Evolutionary conservation across 2,888 invertebrate species (phyloP).

Genomic region (Drosophila flavopinicola): DNA sequence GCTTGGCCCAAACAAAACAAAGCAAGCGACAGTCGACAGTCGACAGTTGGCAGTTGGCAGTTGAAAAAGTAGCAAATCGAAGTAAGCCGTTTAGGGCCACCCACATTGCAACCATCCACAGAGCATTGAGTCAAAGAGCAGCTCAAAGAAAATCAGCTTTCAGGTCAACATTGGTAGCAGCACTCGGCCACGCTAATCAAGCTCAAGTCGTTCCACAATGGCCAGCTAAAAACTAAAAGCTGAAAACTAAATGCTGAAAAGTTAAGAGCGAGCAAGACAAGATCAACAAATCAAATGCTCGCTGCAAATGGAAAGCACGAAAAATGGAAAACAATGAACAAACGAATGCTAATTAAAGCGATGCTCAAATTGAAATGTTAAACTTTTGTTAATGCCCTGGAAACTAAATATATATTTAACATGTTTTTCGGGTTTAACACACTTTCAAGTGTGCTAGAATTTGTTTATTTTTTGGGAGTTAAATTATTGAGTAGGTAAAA

Average conservation of each 20-base stretch:
- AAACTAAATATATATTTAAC: rapidly evolving
- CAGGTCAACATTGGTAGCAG: slow-evolving; percentile 64
- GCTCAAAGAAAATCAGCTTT: slow-evolving; percentile 56
- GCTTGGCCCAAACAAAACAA: slow-evolving; percentile 44
- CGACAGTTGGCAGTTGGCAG: background rate
- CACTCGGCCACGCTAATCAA: slow-evolving; percentile 72
- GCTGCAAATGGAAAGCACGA: slow-evolving; percentile 71
- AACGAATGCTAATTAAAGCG: slow-evolving; percentile 74
- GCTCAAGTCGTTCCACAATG: slow-evolving; percentile 29
- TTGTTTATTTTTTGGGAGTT: no score
- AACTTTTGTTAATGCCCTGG: slow-evolving; percentile 51
- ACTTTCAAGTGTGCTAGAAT: no score
- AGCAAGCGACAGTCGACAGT: slow-evolving; percentile 3
- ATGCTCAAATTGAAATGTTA: slow-evolving; percentile 77
- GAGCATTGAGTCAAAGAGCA: slow-evolving; percentile 44
- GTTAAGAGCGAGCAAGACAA: slow-evolving; percentile 19
- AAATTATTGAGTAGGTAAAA: no score
- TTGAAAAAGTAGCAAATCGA: slow-evolving; percentile 60
- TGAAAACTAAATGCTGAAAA: slow-evolving; percentile 2
- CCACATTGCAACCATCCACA: no score
- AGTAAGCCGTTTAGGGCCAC: slow-evolving; percentile 76
- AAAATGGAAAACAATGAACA: slow-evolving; percentile 70
- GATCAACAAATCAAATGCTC: slow-evolving; percentile 70
- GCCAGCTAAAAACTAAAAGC: slow-evolving; percentile 38
- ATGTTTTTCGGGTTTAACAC: background rate